Percentiles rank a stretch among this genome's conserved stretches.
Evolutionary conservation across 2,113 vertebrate genomes (phyloP).

Genomic region (Murina feae): DNA sequence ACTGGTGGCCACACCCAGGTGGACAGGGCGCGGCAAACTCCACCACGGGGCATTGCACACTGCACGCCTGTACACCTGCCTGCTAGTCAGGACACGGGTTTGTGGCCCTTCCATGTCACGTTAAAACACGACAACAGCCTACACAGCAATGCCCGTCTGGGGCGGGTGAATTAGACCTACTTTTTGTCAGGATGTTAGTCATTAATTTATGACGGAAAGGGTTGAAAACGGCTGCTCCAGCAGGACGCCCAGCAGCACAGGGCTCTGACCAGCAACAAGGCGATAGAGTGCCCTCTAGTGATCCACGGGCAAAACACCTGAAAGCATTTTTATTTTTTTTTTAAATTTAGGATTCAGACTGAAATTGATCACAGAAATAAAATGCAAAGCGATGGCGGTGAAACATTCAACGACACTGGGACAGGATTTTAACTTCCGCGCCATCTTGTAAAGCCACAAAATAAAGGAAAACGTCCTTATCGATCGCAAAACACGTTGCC

Average conservation of each 20-base stretch:
- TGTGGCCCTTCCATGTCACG: no score
- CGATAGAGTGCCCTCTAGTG: conserved; percentile 62
- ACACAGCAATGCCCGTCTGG: no score
- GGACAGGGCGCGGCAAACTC: no score
- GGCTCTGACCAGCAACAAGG: neutral
- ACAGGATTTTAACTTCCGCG: neutral
- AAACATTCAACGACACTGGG: neutral
- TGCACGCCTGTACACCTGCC: no score
- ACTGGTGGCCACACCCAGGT: no score
- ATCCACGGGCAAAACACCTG: neutral
- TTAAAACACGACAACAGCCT: no score
- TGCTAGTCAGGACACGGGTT: no score
- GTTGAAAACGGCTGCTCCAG: neutral
- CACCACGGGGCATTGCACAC: no score
- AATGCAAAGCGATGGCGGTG: neutral
- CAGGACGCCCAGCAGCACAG: no score
- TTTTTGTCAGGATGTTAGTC: no score
- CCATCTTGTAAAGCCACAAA: neutral
- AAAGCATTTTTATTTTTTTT: neutral
- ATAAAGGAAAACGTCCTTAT: neutral
- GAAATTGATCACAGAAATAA: neutral
- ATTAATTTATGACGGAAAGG: neutral
- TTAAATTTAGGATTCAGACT: neutral
- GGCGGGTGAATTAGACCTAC: no score
- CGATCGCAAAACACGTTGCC: neutral